Evolutionary conservation across 64 coral and sea anemone genomes (phyloP).

Genomic region (Hydrozoanthus tunicans): DNA sequence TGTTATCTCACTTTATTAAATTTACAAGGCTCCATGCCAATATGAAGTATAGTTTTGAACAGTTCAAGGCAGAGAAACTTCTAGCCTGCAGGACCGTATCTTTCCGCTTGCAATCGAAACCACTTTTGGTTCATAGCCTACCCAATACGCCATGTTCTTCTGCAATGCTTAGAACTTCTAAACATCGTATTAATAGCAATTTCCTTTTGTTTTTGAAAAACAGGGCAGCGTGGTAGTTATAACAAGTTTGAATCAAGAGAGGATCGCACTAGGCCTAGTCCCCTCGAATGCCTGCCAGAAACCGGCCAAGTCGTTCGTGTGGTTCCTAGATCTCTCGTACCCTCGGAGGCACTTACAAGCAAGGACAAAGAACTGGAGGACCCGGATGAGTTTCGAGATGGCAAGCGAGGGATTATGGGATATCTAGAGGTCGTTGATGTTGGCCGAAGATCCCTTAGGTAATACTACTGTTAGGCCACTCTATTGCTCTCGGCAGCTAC

Average conservation of each 20-base stretch:
- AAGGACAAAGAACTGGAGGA: constrained; percentile 53
- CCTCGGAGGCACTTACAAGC: constrained; percentile 39
- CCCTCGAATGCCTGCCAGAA: constrained; percentile 69
- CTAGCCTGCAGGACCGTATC: too few species aligned
- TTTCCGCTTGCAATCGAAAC: too few species aligned
- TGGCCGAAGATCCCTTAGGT: constrained; percentile 44
- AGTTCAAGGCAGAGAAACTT: too few species aligned
- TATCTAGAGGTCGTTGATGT: constrained; percentile 84
- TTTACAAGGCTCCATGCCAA: too few species aligned
- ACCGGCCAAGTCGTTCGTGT: constrained; percentile 85
- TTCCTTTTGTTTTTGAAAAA: constrained; percentile 13
- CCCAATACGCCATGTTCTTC: too few species aligned
- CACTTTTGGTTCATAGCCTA: too few species aligned
- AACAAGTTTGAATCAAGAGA: constrained; percentile 1
- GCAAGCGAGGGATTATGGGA: constrained; percentile 51
- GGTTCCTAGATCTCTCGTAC: constrained; percentile 71
- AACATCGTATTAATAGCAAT: too few species aligned
- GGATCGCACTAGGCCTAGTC: constrained; percentile 15
- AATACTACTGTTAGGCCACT: neutral
- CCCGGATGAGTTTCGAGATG: constrained; percentile 32
- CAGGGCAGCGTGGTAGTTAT: constrained; percentile 15
- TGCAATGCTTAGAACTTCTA: neutral
- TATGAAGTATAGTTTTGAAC: too few species aligned
- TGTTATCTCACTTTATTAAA: too few species aligned
- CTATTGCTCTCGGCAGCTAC: too few species aligned